Evolutionary conservation across 2,797 vertebrate species (phyloP), one percentile per base, ranked within the genome.

Genomic region (Oophaga sylvatica): DNA sequence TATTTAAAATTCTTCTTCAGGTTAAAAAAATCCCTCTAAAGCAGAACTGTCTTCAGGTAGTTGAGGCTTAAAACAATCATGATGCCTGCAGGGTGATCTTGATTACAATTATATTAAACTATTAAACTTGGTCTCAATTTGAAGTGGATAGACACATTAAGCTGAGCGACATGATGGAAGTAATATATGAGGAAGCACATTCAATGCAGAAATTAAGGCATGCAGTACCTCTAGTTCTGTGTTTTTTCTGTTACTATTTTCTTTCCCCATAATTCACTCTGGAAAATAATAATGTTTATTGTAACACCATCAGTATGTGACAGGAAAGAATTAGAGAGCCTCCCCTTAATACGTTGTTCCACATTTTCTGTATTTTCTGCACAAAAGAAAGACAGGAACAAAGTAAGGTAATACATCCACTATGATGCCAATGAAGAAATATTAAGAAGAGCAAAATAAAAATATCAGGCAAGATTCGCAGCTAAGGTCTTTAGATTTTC

Each of bases 41-140:
- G 68, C 35, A 45, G 26, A 20, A 48, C 31, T 45, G 6, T 45
- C 35, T 75, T 59, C 31, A 59, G 81, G 68, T 84, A 76, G 31
- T 63, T 76, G 70, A 73, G 56, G 68, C 82, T 57, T 71, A 75
- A 75, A 84, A 41, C 56, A 84, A 84, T 62, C 70, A 63, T 60
- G 63, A 41, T 63, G 70, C 82, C 65, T 76, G 82, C 57, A 59
- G 57, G 82, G 57, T 48, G 60, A 62, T 75, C 57, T 63, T 84
- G 70, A 84, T 76, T 84, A 70, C 20, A 76, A 76, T 84, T 63
- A 75, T 76, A 76, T 48, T 84, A 84, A 84, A 76, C 57, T 76
- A 76, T 48, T 84, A 84, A 84, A 76, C 57, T 41, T 75, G 81
- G n/a, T 57, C 63, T 70, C 63, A 73, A 56, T 83, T 83, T 83